phyloP scores from a whole-genome alignment of 2,888 invertebrate genomes.

The Harpagoxenus sublaevis region DNA sequence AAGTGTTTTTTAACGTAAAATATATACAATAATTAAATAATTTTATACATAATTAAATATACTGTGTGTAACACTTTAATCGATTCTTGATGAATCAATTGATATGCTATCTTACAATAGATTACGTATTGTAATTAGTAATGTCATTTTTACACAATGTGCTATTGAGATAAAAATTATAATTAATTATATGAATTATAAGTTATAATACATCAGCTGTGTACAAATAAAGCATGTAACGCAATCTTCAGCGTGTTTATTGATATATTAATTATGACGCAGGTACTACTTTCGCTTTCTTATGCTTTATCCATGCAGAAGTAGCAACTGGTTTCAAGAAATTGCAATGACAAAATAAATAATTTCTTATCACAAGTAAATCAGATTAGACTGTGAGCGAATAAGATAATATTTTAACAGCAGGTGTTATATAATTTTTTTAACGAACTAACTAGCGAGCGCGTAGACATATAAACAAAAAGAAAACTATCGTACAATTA shows the following conservation, averaged over 20 bases:
- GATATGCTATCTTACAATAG: not conserved
- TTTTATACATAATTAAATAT: too few relatives aligned
- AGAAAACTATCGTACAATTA: not conserved
- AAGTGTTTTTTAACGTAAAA: not conserved
- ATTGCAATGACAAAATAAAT: not conserved
- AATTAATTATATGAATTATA: not conserved
- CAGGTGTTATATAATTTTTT: not conserved
- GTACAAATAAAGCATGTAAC: not conserved
- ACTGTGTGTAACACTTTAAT: not conserved
- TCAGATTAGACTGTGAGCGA: not conserved
- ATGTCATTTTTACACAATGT: not conserved
- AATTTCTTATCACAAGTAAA: not conserved
- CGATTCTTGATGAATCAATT: not conserved
- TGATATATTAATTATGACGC: not conserved
- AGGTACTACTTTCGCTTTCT: not conserved
- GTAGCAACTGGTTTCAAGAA: not conserved
- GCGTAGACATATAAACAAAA: not conserved
- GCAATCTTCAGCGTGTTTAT: not conserved
- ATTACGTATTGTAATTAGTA: not conserved
- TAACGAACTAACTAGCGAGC: not conserved
- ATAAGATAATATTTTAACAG: not conserved
- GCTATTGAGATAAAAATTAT: not conserved
- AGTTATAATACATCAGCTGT: not conserved
- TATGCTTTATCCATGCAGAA: not conserved
- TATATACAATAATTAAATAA: not conserved